Conservation (phyloP, 92 coral and sea anemone species). For the Porites divaricata region DNA sequence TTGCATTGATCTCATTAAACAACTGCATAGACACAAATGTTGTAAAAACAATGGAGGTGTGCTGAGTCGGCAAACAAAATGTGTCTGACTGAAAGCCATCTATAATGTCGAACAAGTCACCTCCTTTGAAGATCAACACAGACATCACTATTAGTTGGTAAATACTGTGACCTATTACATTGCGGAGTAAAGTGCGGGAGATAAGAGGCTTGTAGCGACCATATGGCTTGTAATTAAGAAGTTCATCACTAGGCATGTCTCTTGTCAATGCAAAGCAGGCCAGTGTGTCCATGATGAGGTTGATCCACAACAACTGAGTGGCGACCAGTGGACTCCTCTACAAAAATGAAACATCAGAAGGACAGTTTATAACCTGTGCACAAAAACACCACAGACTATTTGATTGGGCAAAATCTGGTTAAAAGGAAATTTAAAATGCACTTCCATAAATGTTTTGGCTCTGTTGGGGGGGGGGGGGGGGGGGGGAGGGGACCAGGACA, state of each 20-base stretch:
- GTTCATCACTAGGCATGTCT: constrained; percentile 77
- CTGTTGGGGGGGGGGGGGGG: too few species aligned
- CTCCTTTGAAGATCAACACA: constrained; percentile 77
- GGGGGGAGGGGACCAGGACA: too few species aligned
- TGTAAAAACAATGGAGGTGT: constrained; percentile 82
- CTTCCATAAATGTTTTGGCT: too few species aligned
- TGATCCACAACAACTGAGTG: constrained; percentile 89
- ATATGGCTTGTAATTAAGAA: constrained; percentile 75
- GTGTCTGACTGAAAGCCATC: constrained; percentile 74
- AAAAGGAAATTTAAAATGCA: too few species aligned
- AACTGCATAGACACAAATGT: constrained; percentile 90
- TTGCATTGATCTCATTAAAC: constrained; percentile 85
- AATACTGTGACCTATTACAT: constrained; percentile 81
- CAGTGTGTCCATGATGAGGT: constrained; percentile 88
- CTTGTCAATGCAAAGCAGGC: constrained; percentile 88
- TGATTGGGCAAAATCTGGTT: too few species aligned
- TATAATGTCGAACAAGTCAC: constrained; percentile 73
- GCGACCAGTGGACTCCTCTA: constrained; percentile 86
- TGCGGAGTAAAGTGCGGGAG: constrained; percentile 86
- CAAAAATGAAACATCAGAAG: not conserved
- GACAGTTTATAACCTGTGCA: too few species aligned
- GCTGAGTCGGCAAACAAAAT: constrained; percentile 74
- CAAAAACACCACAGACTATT: too few species aligned
- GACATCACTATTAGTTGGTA: constrained; percentile 76
- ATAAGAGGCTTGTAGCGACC: constrained; percentile 86